A percentile compares a stretch with the other conserved stretches of the same genome.
Conservation (phyloP, 2,888 invertebrate genomes). For the Pollenia labialis region DNA sequence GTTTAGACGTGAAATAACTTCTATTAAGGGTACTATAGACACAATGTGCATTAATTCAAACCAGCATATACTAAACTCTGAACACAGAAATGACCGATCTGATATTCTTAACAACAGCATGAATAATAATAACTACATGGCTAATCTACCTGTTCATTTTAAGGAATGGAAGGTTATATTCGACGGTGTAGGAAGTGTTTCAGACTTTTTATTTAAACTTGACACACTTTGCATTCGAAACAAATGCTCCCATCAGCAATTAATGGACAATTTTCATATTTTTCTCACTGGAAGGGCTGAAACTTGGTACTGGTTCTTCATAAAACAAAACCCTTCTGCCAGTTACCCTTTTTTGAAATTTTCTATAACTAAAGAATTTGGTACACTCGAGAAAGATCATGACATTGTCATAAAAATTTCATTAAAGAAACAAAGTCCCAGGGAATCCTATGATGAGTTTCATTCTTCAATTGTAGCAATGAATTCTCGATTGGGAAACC, state of each 20-base stretch:
- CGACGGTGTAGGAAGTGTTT: slow-evolving; percentile 5
- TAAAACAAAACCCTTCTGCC: slow-evolving; percentile 3
- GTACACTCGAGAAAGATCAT: slow-evolving; percentile 9
- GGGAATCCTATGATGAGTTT: slow-evolving; percentile 18
- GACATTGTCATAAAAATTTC: slow-evolving; percentile 28
- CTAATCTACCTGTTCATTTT: too few relatives aligned
- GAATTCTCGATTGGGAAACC: slow-evolving; percentile 3
- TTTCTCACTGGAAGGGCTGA: slow-evolving; percentile 11
- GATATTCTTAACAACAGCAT: not conserved
- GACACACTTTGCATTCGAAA: not conserved
- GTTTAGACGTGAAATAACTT: not conserved
- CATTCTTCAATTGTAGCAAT: slow-evolving; percentile 23
- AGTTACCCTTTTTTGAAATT: not conserved
- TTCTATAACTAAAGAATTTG: slow-evolving; percentile 34
- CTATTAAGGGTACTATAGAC: not conserved
- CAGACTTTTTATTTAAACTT: slow-evolving; percentile 13
- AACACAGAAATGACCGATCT: not conserved
- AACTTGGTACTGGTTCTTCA: slow-evolving; percentile 15
- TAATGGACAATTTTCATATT: slow-evolving; percentile 11
- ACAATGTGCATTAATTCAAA: not conserved
- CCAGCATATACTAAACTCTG: not conserved
- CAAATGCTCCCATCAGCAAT: not conserved
- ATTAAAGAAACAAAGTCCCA: not conserved
- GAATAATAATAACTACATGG: too few relatives aligned
- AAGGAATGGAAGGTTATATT: slow-evolving; percentile 1